Evolutionary conservation across 1,140 invertebrate genomes (phyloP), one percentile per base, ranked within the genome.

Genomic region (Hyles euphorbiae): DNA sequence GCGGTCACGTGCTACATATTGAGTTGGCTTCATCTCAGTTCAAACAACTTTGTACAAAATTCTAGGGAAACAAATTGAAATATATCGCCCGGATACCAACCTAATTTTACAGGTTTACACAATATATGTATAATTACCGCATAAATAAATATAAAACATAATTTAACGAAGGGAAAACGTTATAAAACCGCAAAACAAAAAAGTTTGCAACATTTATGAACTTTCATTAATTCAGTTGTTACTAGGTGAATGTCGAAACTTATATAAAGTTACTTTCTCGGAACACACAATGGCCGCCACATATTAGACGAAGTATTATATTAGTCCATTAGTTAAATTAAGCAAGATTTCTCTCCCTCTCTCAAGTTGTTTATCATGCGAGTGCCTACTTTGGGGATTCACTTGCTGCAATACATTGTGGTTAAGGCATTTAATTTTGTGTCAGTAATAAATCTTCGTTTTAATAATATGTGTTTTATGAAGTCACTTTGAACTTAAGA

Each of bases 321-420:
- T 81, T 72, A 76, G 70, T 82, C 78, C 81, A 88, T 88, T 86
- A 86, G 77, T 82, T 77, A 84, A 84, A 87, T 87, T 80, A 87
- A 78, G 66, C 70, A 86, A 83, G 78, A 83, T 81, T 81, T 78
- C 78, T 78, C 81, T 60, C 76, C 79, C 76, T 69, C 76, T 81
- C 73, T 83, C 61, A 60, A 73, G 75, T 76, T 83, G 78, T 87
- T 82, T 86, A 81, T 84, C 84, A 84, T 83, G 74, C 73, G 58
- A 58, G 60, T 64, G 62, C 67, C 70, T 73, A 74, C 73, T 73
- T 56, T 74, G 76, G 73, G 75, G 71, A 57, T 50, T 58, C 60
- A 51, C 40, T 44, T 36, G 11, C 22, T 49, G 56, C 56, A 60
- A 68, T 71, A 71, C 61, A 76, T 72, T 79, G 82, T 66, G 83